phyloP scores from a whole-genome alignment of 2,888 invertebrate genomes.

The Drosophila dives region DNA sequence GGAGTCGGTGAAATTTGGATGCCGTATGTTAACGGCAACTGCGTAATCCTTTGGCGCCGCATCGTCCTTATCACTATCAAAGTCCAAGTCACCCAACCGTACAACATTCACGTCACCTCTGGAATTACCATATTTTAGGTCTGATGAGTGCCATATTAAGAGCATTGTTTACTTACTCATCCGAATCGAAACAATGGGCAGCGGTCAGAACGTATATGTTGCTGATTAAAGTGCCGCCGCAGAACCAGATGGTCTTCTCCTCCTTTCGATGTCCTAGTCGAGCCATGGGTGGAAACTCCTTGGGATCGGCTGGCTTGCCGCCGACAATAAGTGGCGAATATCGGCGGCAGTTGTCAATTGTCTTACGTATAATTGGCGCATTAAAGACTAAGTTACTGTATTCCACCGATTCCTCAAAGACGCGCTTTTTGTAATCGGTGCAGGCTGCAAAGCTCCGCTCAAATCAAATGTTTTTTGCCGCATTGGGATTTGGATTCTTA shows the following conservation, averaged over 20 bases:
- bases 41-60: slow-evolving; percentile 72
- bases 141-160: neutral
- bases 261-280: slow-evolving; percentile 53
- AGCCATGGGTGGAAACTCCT: slow-evolving; percentile 82
- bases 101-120: slow-evolving; percentile 76
- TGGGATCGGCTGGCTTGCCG: slow-evolving; percentile 73
- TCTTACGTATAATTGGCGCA: slow-evolving; percentile 44
- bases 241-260: slow-evolving; percentile 68
- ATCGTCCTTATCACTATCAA: slow-evolving; percentile 71
- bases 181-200: slow-evolving; percentile 69
- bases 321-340: slow-evolving; percentile 85
- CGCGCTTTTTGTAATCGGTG: slow-evolving; percentile 58
- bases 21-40: slow-evolving; percentile 74
- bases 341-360: slow-evolving; percentile 66
- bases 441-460: slow-evolving; percentile 48
- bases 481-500: slow-evolving; percentile 1
- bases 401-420: slow-evolving; percentile 66
- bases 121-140: neutral
- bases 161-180: slow-evolving; percentile 44
- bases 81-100: slow-evolving; percentile 81
- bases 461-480: neutral
- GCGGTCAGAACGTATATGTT: slow-evolving; percentile 64
- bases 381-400: slow-evolving; percentile 63
- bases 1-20: slow-evolving; percentile 68
- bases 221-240: slow-evolving; percentile 78